These are phyloP conservation scores for Anguilla marmorata DNA, from an alignment of 2,797 vertebrate genomes.

Conservation along the genomic window DNA sequence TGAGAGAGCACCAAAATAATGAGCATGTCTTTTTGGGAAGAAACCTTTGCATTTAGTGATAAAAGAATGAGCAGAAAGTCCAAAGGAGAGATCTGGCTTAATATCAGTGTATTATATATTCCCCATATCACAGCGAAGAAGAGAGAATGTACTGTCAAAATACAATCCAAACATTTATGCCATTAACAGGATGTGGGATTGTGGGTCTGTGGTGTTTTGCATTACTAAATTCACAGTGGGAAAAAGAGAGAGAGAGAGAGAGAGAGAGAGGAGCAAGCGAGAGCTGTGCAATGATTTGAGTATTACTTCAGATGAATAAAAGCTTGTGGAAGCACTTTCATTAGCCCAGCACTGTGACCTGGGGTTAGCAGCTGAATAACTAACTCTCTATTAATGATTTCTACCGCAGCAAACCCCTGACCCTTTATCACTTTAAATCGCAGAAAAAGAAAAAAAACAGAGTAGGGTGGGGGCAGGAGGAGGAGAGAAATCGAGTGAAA, in stretches of 20 bases:
- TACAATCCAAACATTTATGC: slow-evolving; percentile 69
- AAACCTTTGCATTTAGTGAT: not conserved
- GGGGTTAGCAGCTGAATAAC: slow-evolving; percentile 74
- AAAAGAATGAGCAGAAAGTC: not conserved
- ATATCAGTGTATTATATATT: slow-evolving; percentile 42
- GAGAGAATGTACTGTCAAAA: slow-evolving; percentile 53
- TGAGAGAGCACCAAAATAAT: not conserved
- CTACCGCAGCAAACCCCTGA: slow-evolving; percentile 79
- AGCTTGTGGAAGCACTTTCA: slow-evolving; percentile 75
- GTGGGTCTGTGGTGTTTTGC: slow-evolving; percentile 63
- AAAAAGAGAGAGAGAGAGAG: slow-evolving; percentile 16
- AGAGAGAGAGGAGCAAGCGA: slow-evolving; percentile 24
- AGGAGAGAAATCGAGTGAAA: slow-evolving; percentile 35
- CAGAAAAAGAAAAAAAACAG: slow-evolving; percentile 57
- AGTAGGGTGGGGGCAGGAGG: slow-evolving; percentile 36
- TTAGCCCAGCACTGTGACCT: slow-evolving; percentile 71
- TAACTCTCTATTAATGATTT: slow-evolving; percentile 82
- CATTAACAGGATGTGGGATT: slow-evolving; percentile 65
- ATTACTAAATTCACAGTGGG: slow-evolving; percentile 61
- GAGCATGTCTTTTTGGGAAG: not conserved
- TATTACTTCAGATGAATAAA: slow-evolving; percentile 76
- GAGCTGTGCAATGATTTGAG: slow-evolving; percentile 71
- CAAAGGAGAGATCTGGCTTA: slow-evolving; percentile 25
- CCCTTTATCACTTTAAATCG: slow-evolving; percentile 76
- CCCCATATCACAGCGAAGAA: slow-evolving; percentile 33